Conservation (phyloP, 1,140 invertebrate genomes). For the Drosophila nasuta region DNA sequence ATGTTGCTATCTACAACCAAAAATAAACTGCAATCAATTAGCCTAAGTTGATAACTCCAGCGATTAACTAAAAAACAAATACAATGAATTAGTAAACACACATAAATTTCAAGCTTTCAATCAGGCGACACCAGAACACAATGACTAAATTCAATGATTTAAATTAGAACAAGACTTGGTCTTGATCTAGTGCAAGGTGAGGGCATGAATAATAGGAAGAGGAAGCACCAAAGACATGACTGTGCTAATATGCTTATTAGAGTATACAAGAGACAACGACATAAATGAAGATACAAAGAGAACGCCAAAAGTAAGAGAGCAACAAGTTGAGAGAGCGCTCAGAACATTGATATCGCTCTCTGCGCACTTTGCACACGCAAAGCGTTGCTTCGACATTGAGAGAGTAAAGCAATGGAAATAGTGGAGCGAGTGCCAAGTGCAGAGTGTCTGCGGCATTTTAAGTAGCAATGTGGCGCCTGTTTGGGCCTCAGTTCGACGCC, state of each 20-base stretch:
- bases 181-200: too few species aligned
- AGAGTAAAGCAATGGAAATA: neutral
- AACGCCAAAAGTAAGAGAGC: neutral
- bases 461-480: slow-evolving; percentile 24
- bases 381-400: neutral
- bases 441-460: slow-evolving; percentile 23
- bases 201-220: neutral
- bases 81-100: neutral
- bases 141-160: too few species aligned
- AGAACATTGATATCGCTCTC: neutral
- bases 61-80: too few species aligned
- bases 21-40: slow-evolving; percentile 12
- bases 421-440: slow-evolving; percentile 1
- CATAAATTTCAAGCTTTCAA: neutral
- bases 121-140: neutral
- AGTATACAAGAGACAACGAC: neutral
- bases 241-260: neutral
- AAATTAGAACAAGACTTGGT: too few species aligned
- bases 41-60: too few species aligned
- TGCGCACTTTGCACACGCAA: neutral
- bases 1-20: neutral
- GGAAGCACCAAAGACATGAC: neutral
- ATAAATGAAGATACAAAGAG: neutral
- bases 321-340: neutral
- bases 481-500: slow-evolving; percentile 40